Base-by-base conservation (phyloP, 2,888 invertebrate genomes). In the Pimpla rufipes region DNA sequence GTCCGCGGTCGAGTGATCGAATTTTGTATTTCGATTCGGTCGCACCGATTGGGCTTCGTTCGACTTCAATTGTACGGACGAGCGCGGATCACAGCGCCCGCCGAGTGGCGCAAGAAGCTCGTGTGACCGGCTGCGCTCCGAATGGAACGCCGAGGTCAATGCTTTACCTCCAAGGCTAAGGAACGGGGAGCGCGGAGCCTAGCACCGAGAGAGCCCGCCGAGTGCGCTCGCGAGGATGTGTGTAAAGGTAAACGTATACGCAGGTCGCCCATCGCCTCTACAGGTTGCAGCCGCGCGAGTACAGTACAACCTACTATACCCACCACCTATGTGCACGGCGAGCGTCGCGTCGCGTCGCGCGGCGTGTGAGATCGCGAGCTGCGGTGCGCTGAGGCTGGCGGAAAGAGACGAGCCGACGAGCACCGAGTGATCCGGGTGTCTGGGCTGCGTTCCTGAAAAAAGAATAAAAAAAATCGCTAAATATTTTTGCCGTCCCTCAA, bases 91-190 rank as follows among this genome's bases (percentile, higher is more conserved):
- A 29, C 29, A 29, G 3, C 2, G 29, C 2, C 1, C 13, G 42
- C 35, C n/a, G 47, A 29, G 16, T 10, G 37, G 68, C 11, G 52
- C 68, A 37, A 70, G 87, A 87, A 90, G 89, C 88, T 88, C 88
- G 88, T 88, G 87, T 89, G 90, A 88, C 88, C 89, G 90, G 89
- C 90, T 91, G 89, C 87, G 87, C 89, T 89, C 83, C 80, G 89
- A 89, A 88, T 88, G 90, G 89, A 90, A 90, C 89, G 90, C 87
- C 86, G 91, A 91, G 91, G 91, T 91, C 91, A 91, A 91, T 89
- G 91, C 88, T 91, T 91, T 88, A 90, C 87, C 88, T 90, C 90
- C 90, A 91, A 91, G 91, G 91, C 90, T 90, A 91, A 91, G 89
- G 90, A 88, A 90, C 89, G 87, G 87, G 86, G 85, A 55, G 55